phyloP scores from a whole-genome alignment of 2,888 invertebrate genomes.

The Chouioia cunea region DNA sequence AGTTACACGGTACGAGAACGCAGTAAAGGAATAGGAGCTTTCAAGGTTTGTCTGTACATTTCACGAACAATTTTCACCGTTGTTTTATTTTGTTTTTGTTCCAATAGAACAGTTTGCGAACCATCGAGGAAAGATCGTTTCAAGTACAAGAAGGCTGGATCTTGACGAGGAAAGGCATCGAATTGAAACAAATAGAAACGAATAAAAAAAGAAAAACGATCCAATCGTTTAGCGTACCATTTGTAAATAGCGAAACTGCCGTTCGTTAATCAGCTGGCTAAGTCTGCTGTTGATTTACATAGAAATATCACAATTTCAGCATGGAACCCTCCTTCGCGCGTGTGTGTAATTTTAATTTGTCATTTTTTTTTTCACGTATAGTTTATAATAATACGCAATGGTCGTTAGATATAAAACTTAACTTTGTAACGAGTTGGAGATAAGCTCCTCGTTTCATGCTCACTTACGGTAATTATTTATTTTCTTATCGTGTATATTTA shows the following conservation, averaged over 20 bases:
- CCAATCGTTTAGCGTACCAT: not conserved
- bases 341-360: conserved; percentile 6
- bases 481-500: conserved; percentile 18
- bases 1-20: too few relatives aligned
- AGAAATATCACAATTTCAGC: conserved; percentile 48
- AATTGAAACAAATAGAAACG: not conserved
- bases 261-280: conserved; percentile 14
- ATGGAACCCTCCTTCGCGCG: conserved; percentile 27
- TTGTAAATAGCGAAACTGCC: conserved; percentile 20
- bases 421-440: conserved; percentile 39
- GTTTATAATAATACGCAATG: conserved; percentile 33
- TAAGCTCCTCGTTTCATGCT: conserved; percentile 20
- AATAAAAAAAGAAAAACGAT: not conserved
- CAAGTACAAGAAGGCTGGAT: conserved; percentile 5
- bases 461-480: conserved; percentile 14
- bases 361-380: conserved; percentile 4
- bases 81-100: too few relatives aligned
- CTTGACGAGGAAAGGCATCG: conserved; percentile 6
- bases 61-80: too few relatives aligned
- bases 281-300: conserved; percentile 33
- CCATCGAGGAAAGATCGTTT: too few relatives aligned
- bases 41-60: too few relatives aligned
- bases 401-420: conserved; percentile 46
- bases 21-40: too few relatives aligned
- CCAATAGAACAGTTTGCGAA: too few relatives aligned